These are phyloP conservation scores for Microtus richardsoni DNA, from an alignment of 2,113 vertebrate species.

Conservation along the genomic window DNA sequence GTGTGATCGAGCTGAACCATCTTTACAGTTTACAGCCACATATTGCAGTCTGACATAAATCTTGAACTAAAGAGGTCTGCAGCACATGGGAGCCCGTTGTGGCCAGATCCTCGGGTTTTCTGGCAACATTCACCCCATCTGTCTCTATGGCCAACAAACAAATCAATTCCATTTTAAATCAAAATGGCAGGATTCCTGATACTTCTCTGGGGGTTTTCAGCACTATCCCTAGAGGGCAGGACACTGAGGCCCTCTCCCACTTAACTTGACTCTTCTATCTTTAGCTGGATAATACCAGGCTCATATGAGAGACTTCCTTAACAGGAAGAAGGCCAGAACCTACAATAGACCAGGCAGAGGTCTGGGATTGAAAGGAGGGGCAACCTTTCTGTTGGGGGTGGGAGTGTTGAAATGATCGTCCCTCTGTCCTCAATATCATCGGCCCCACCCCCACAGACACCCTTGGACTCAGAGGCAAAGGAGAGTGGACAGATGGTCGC, in stretches of 20 bases:
- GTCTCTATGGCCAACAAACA: constrained; percentile 64
- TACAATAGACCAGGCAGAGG: background rate
- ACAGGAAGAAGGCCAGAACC: background rate
- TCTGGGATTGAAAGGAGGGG: background rate
- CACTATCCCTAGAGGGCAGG: background rate
- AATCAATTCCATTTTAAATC: constrained; percentile 71
- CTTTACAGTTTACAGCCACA: constrained; percentile 23
- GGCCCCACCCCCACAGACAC: background rate
- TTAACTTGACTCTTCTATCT: background rate
- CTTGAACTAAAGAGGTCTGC: constrained; percentile 42
- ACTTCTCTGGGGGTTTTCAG: background rate
- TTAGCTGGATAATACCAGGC: background rate
- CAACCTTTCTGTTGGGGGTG: background rate
- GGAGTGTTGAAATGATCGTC: background rate
- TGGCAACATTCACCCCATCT: constrained; percentile 56
- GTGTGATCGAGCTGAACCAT: background rate
- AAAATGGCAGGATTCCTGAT: constrained; percentile 44
- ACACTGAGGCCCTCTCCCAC: background rate
- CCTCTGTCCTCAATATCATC: background rate
- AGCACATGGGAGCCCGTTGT: background rate
- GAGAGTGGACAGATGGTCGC: fast-evolving
- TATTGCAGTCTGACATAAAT: constrained; percentile 59
- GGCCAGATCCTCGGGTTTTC: constrained; percentile 56
- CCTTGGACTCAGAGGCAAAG: background rate
- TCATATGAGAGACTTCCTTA: background rate